Evolutionary conservation across 1,140 invertebrate species (phyloP), one percentile per base, ranked within the genome.

Genomic region (Caerostris extrusa): DNA sequence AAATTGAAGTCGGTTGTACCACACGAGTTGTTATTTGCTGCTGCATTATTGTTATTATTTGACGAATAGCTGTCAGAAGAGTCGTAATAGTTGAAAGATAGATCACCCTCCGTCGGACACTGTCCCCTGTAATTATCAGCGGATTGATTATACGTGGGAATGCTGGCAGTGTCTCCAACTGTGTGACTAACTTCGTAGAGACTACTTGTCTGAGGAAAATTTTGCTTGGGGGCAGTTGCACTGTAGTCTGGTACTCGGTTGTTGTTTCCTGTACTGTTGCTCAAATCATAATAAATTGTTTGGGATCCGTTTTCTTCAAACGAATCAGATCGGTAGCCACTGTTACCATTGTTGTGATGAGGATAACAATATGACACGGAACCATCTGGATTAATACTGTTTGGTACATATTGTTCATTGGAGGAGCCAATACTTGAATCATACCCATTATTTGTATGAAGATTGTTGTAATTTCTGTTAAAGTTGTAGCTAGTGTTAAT

Each of bases 1-100:
- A 94, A 94, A 64, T 94, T 94, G 88, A 94, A 94, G 88, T 94
- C 91, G 69, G 90, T 93, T 50, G 94, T 93, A n/a, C 94, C 94
- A 91, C 94, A 91, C 7, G 81, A 67, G 58, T 94, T 94, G 86
- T 90, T 93, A 56, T 89, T 91, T 19, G 69, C 77, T 53, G 34
- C 90, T 34, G 19, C 90, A 77, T 77, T 88, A 86, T 93, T 93
- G 69, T 94, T 91, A 57, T 93, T 93, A 55, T 94, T 94, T 17
- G 93, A 94, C n/a, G 93, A 64, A 58, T 64, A 94, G 69, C 93
- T 94, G 85, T 94, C 93, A 19, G 93, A 94, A 50, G 93, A 94
- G 77, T 94, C 93, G 81, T 94, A 94, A 19, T 94, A 94, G 57
- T 93, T 93, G 64, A 92, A 94, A n/a, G 71, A 81, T 69, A 93